Conservation (phyloP, 2,797 vertebrate species). For the Crocodylus rhombifer region DNA sequence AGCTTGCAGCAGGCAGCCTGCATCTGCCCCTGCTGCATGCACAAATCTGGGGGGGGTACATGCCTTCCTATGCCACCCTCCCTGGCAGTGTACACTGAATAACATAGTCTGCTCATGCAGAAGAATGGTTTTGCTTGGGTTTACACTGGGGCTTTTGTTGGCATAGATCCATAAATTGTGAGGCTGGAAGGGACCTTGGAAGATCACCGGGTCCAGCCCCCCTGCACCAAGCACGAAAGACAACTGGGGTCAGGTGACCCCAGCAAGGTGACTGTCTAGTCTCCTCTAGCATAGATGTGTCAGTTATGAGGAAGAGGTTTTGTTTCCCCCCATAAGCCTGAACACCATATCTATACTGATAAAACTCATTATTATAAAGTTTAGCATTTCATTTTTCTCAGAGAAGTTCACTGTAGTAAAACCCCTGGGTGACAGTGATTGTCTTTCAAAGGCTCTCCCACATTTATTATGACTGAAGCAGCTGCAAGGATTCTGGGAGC, state of each 20-base stretch:
- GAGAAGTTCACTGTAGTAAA: fast-evolving
- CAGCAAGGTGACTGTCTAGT: too few relatives aligned
- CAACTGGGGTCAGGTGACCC: too few relatives aligned
- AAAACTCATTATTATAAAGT: neutral
- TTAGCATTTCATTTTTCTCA: too few relatives aligned
- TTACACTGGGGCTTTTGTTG: neutral
- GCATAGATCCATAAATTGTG: too few relatives aligned
- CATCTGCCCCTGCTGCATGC: too few relatives aligned
- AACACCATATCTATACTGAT: neutral
- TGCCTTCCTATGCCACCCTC: too few relatives aligned
- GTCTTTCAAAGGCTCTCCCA: neutral
- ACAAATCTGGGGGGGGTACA: too few relatives aligned
- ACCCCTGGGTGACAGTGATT: neutral
- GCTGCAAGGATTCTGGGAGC: fast-evolving
- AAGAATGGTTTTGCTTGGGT: neutral
- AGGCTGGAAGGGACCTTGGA: too few relatives aligned
- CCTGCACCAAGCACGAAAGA: too few relatives aligned
- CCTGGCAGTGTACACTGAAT: too few relatives aligned
- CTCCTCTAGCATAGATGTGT: neutral
- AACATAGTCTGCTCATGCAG: neutral
- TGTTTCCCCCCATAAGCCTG: neutral
- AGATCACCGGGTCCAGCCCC: too few relatives aligned
- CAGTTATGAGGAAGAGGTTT: neutral
- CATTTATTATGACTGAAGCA: fast-evolving
- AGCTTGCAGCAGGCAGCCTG: too few relatives aligned